Percentiles rank a stretch among this genome's conserved stretches.
These are phyloP conservation scores for Brachymystax lenok DNA, from an alignment of 2,797 vertebrate genomes.

Conservation along the genomic window DNA sequence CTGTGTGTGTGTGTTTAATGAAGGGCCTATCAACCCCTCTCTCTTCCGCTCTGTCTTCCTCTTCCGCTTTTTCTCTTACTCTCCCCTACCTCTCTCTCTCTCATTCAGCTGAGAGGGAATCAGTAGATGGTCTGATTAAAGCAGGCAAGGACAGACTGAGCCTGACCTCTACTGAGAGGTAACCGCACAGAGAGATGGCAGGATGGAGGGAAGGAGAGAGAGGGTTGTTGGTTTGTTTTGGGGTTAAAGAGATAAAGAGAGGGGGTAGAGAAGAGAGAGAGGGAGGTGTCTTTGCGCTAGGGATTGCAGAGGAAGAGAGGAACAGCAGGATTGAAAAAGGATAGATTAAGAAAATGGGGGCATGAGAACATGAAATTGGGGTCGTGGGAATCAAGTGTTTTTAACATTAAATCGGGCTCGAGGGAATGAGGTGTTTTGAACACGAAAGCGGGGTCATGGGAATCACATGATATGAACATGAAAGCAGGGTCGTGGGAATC, in stretches of 20 bases:
- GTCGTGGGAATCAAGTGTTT: too few species aligned
- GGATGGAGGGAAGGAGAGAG: slow-evolving; percentile 5
- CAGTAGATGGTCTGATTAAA: slow-evolving; percentile 64
- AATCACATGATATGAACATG: too few species aligned
- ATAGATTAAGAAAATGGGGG: background rate
- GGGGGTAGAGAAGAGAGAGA: slow-evolving; percentile 6
- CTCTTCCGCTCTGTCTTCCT: background rate
- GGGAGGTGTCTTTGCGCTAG: background rate
- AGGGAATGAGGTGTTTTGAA: too few species aligned
- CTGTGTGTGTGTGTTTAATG: background rate
- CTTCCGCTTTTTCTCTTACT: too few species aligned
- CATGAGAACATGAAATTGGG: background rate
- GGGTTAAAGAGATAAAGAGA: slow-evolving; percentile 12
- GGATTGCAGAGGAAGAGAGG: too few species aligned
- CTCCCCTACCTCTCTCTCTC: background rate
- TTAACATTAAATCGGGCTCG: too few species aligned
- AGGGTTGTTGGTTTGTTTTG: background rate
- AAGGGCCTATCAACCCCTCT: background rate
- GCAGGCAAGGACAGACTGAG: slow-evolving; percentile 50
- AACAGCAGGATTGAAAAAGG: background rate
- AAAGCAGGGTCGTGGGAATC: too few species aligned
- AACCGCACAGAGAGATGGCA: slow-evolving; percentile 32
- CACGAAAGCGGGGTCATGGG: too few species aligned
- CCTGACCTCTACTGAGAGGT: slow-evolving; percentile 53
- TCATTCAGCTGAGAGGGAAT: slow-evolving; percentile 41